These are phyloP conservation scores for Gortyna flavago DNA, from an alignment of 2,888 invertebrate genomes.

Conservation along the genomic window DNA sequence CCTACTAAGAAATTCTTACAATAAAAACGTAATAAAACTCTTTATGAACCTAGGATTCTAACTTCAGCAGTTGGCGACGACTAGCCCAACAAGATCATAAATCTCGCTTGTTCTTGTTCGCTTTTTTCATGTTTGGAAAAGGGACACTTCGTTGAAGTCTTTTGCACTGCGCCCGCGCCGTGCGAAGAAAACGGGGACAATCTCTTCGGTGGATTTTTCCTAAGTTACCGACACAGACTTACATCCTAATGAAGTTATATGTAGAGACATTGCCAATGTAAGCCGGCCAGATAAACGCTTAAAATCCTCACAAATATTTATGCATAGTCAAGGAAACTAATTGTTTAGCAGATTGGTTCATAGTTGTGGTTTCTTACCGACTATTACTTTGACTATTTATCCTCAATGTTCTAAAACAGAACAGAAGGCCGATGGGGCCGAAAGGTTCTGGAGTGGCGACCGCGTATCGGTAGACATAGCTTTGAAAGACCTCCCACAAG, in stretches of 20 bases:
- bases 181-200: neutral
- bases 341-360: neutral
- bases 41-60: too few relatives aligned
- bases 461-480: neutral
- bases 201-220: neutral
- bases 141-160: slow-evolving; percentile 32
- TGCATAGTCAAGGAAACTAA: neutral
- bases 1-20: too few relatives aligned
- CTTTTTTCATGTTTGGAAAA: neutral
- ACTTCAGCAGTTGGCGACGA: too few relatives aligned
- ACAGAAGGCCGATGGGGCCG: neutral
- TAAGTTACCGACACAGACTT: neutral
- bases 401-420: neutral
- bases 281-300: neutral
- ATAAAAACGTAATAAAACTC: too few relatives aligned
- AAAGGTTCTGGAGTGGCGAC: neutral
- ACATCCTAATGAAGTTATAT: neutral
- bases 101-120: neutral
- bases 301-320: neutral
- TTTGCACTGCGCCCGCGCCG: slow-evolving; percentile 16
- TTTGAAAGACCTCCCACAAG: neutral
- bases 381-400: neutral
- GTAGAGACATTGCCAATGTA: neutral
- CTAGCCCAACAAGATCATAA: too few relatives aligned
- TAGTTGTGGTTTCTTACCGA: neutral